These are phyloP conservation scores for Equus quagga DNA, from an alignment of 2,113 vertebrate genomes.

Conservation along the genomic window DNA sequence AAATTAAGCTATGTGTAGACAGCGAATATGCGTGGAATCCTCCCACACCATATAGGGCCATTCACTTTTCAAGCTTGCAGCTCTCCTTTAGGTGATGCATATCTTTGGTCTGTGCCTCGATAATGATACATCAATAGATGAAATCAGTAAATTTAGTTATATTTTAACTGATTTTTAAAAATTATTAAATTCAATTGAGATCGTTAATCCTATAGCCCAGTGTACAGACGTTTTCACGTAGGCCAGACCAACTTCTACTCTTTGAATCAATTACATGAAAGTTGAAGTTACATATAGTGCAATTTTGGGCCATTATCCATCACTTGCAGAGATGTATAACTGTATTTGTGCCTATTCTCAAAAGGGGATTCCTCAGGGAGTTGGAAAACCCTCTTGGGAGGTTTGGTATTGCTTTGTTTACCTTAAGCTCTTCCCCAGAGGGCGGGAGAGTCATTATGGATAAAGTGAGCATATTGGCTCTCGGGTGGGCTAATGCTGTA, in stretches of 20 bases:
- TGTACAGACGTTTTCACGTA: neutral
- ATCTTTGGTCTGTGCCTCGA: neutral
- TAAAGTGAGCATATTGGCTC: neutral
- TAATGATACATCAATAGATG: neutral
- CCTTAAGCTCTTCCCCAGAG: neutral
- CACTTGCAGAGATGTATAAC: neutral
- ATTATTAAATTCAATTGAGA: neutral
- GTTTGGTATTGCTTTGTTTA: constrained; percentile 42
- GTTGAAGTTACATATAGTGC: neutral
- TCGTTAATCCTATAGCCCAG: neutral
- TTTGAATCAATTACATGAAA: neutral
- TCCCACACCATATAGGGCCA: neutral
- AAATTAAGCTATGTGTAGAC: neutral
- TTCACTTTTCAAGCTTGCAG: neutral
- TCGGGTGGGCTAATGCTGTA: neutral
- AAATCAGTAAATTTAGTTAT: neutral
- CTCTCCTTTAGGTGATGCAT: neutral
- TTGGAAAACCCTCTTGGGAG: neutral
- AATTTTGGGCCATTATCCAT: neutral
- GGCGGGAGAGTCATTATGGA: neutral
- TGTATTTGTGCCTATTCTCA: constrained; percentile 3
- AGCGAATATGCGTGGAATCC: neutral
- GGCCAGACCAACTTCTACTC: neutral
- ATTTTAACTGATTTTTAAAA: constrained; percentile 4
- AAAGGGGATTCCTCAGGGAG: neutral